Conservation (phyloP, 2,113 vertebrate genomes). For the Agelaius tricolor region DNA sequence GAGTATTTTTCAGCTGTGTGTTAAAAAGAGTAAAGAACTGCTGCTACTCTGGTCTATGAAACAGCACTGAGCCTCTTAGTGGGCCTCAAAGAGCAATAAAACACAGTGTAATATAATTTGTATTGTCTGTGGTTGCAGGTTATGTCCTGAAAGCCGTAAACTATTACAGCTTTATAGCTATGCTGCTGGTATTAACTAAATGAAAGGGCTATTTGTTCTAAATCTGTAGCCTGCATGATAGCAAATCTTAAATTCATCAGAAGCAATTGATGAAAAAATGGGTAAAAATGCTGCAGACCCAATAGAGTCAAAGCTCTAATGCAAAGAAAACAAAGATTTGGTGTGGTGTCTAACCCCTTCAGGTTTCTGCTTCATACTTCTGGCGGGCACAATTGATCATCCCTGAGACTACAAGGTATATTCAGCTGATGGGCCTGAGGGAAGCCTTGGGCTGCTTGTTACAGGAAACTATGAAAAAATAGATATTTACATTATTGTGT, state of each 20-base stretch:
- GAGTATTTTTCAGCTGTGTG: conserved; percentile 14
- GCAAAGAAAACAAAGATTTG: not conserved
- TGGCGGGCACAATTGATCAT: not conserved
- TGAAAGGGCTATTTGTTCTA: conserved; percentile 71
- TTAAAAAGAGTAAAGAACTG: conserved; percentile 41
- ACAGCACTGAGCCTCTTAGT: conserved; percentile 6
- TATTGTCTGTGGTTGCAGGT: conserved; percentile 75
- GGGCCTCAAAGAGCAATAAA: conserved; percentile 53
- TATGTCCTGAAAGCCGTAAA: conserved; percentile 72
- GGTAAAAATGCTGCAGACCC: conserved; percentile 24
- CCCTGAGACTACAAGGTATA: not conserved
- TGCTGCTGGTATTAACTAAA: conserved; percentile 72
- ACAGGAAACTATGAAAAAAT: not conserved
- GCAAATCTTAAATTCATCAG: conserved; percentile 56
- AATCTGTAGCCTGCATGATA: conserved; percentile 44
- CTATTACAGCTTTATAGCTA: conserved; percentile 65
- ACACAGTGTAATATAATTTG: conserved; percentile 64
- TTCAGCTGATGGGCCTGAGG: not conserved
- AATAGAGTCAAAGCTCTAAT: not conserved
- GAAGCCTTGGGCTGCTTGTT: conserved; percentile 1
- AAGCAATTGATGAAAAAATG: conserved; percentile 22
- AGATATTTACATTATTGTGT: not conserved
- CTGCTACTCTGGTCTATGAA: not conserved
- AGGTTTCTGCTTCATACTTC: not conserved
- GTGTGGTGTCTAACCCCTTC: not conserved